Percentiles rank a stretch among this genome's conserved stretches.
These are phyloP conservation scores for Gallinago nigripennis DNA, from an alignment of 2,797 vertebrate species.

Conservation along the genomic window DNA sequence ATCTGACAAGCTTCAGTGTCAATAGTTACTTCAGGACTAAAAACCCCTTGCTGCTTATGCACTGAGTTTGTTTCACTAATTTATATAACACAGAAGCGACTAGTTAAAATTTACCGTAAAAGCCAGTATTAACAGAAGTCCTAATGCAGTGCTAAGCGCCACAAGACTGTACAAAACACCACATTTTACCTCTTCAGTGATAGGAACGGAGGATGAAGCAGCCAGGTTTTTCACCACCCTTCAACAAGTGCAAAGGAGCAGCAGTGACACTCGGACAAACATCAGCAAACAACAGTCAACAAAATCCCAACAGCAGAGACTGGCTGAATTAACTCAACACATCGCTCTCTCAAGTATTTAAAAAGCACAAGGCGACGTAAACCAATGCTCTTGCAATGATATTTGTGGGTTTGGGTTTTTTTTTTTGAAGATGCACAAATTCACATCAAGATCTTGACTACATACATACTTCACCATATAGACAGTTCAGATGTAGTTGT, in stretches of 20 bases:
- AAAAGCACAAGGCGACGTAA: background rate
- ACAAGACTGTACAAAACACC: background rate
- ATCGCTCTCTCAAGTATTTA: background rate
- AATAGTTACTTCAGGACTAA: background rate
- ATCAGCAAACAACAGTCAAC: background rate
- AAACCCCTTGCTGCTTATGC: background rate
- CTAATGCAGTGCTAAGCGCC: background rate
- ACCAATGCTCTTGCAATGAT: background rate
- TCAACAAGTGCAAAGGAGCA: background rate
- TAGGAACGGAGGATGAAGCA: background rate
- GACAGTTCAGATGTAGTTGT: background rate
- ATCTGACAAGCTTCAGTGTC: background rate
- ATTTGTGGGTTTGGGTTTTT: background rate
- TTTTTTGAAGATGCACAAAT: background rate
- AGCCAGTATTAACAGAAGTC: background rate
- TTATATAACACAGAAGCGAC: background rate
- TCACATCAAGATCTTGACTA: background rate
- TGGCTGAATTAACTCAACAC: background rate
- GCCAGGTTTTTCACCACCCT: background rate
- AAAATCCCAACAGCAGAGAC: background rate
- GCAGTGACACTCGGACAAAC: background rate
- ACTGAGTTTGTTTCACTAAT: background rate
- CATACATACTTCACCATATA: background rate
- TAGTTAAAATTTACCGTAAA: background rate
- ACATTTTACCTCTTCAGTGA: background rate